phyloP scores from a whole-genome alignment of 2,113 vertebrate genomes.

The Perca flavescens region DNA sequence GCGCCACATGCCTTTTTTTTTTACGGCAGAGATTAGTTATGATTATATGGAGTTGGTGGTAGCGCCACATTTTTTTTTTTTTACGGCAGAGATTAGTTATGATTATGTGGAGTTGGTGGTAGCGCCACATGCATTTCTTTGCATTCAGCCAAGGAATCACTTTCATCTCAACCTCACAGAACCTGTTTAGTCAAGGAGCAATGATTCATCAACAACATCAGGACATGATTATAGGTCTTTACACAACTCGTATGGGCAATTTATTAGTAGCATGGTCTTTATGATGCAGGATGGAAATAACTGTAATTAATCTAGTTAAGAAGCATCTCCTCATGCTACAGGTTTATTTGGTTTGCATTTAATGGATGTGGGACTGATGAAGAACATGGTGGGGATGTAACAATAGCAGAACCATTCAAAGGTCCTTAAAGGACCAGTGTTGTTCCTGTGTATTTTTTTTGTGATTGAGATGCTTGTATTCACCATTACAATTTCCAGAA shows the following conservation, averaged over 20 bases:
- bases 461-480: background rate
- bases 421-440: background rate
- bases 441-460: background rate
- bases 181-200: constrained; percentile 47
- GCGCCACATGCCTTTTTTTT: constrained; percentile 33
- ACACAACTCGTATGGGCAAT: constrained; percentile 30
- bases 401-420: background rate
- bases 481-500: background rate
- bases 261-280: constrained; percentile 41
- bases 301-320: constrained; percentile 48
- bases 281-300: constrained; percentile 43
- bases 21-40: constrained; percentile 57
- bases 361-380: constrained; percentile 36
- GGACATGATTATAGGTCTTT: constrained; percentile 45
- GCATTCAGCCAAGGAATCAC: constrained; percentile 42
- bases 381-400: constrained; percentile 1
- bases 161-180: constrained; percentile 44
- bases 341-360: constrained; percentile 50
- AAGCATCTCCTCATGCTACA: constrained; percentile 21
- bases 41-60: constrained; percentile 32
- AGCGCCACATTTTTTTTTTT: constrained; percentile 10
- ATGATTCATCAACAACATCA: constrained; percentile 61
- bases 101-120: constrained; percentile 32
- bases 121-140: constrained; percentile 31
- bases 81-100: constrained; percentile 57